Base-by-base conservation (phyloP, 2,888 invertebrate genomes). In the Pachymerium ferrugineum region DNA sequence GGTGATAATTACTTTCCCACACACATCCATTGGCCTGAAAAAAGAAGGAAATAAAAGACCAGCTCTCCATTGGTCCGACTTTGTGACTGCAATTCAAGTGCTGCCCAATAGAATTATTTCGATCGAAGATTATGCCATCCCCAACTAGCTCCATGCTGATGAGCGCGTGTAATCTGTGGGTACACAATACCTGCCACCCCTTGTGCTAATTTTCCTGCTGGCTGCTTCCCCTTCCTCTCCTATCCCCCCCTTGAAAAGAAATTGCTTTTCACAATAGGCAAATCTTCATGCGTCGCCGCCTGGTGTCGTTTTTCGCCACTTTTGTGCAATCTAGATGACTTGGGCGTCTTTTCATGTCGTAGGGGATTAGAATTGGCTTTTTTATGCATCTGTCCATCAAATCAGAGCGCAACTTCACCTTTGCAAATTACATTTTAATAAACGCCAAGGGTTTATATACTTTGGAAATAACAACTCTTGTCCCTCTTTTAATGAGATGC, bases 1-100 rank as follows among this genome's bases (percentile, higher is more conserved):
- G n/a, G 62, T 62, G 62, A 62, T 62, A 62, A 62, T 62, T 62
- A 62, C 62, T 62, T 62, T 62, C 62, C 62, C 62, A 62, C 62
- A 62, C 62, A 28, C 62, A n/a, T 62, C 62, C 8, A 62, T 62
- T 62, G 62, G 62, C 3, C 25, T 14, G 3, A 8, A 10, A 25
- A 62, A 14, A 14, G 25, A 12, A 28, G 12, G 10, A 10, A 54
- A 22, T 19, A 8, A 10, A 8, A 54, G 1, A 10, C 47, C 47
- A 0, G 25, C 22, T 14, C 3, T 10, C 62, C 28, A 62, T 62
- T 62, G 62, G 62, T 10, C 10, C 28, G 14, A 6, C n/a, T 62
- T 25, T 12, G 25, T 62, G 25, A 25, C 25, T 25, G 8, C 25
- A 8, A 62, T 14, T 25, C 12, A 22, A 3, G 25, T 5, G 28